These are phyloP conservation scores for Clinocottus analis DNA, from an alignment of 2,113 vertebrate species.

Conservation along the genomic window DNA sequence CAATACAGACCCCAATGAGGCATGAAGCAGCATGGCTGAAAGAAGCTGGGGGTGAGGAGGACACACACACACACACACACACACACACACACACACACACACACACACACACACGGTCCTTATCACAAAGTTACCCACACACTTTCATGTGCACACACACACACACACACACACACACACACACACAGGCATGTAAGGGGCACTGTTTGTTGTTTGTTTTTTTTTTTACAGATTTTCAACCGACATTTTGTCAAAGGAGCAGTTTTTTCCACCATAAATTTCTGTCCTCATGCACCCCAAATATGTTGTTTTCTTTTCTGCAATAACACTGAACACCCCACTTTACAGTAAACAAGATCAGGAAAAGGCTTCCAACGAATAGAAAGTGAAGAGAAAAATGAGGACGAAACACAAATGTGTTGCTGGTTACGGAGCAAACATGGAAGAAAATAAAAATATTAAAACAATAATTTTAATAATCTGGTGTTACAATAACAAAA, in stretches of 20 bases:
- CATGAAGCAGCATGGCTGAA: conserved; percentile 76
- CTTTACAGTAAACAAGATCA: conserved; percentile 6
- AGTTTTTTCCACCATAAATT: neutral
- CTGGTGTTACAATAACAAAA: neutral
- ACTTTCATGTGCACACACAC: neutral
- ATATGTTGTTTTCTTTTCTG: neutral
- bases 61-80: conserved; percentile 9
- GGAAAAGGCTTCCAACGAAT: conserved; percentile 5
- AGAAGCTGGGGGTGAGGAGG: conserved; percentile 40
- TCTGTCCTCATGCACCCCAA: neutral
- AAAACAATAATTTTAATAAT: neutral
- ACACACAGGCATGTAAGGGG: neutral
- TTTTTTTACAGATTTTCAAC: neutral
- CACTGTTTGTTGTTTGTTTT: neutral
- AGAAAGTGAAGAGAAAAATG: neutral
- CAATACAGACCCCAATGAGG: conserved; percentile 81
- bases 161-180: neutral
- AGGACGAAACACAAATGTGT: neutral
- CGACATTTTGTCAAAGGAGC: neutral
- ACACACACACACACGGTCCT: neutral
- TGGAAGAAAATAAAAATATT: neutral
- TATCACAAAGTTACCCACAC: conserved; percentile 18
- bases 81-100: conserved; percentile 12
- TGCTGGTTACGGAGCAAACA: neutral
- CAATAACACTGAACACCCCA: neutral